These are phyloP conservation scores for Bryconaethiops microstoma DNA, from an alignment of 2,797 vertebrate genomes.

Conservation along the genomic window DNA sequence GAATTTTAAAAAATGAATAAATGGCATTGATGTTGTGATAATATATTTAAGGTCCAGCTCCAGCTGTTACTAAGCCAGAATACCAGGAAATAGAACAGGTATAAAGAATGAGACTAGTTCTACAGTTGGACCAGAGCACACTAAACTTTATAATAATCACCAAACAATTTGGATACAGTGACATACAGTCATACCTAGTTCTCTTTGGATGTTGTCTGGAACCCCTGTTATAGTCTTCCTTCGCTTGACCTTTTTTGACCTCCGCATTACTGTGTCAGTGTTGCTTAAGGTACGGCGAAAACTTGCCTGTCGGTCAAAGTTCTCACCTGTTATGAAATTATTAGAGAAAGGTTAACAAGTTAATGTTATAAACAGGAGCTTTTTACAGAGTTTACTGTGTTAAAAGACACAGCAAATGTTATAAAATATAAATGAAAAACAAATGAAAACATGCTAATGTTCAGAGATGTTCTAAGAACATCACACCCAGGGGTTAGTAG, in stretches of 20 bases:
- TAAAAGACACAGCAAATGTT: too few species aligned
- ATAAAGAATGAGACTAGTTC: neutral
- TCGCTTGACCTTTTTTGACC: conserved; percentile 87
- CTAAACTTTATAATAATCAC: neutral
- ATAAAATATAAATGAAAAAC: too few species aligned
- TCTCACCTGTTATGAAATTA: conserved; percentile 81
- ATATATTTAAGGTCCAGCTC: neutral
- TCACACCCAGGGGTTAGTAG: too few species aligned
- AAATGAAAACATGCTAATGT: neutral
- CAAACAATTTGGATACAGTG: neutral
- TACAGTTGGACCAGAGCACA: neutral
- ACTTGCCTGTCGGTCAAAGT: conserved; percentile 96
- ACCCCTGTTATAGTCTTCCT: conserved; percentile 87
- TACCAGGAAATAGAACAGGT: neutral
- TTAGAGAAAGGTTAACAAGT: neutral
- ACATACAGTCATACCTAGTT: conserved; percentile 82
- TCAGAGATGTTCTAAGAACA: neutral
- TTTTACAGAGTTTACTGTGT: too few species aligned
- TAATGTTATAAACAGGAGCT: neutral
- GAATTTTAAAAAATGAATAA: neutral
- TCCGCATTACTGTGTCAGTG: conserved; percentile 85
- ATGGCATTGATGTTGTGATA: neutral
- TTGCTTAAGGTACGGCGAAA: conserved; percentile 87
- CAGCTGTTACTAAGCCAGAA: neutral
- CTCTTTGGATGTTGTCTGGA: conserved; percentile 82